Conservation (phyloP, 23 tunicate genomes). For the Diplosoma virens region DNA sequence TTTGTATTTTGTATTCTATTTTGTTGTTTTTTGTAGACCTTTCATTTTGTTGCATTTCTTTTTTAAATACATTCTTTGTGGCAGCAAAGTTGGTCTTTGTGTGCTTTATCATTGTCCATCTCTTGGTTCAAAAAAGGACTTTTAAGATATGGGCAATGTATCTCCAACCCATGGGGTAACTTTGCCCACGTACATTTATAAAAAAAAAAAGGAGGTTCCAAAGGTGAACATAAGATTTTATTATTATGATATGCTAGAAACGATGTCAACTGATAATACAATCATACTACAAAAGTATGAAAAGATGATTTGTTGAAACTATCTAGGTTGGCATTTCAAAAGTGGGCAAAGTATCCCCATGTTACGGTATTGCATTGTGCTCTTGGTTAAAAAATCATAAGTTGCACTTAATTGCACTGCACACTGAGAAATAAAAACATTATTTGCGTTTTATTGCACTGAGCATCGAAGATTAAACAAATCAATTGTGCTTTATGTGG, state of each 20-base stretch:
- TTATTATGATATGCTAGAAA: too few species aligned
- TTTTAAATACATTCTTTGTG: neutral
- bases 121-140: too few species aligned
- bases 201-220: neutral
- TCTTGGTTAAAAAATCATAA: too few species aligned
- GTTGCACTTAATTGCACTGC: too few species aligned
- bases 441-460: too few species aligned
- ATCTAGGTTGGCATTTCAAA: neutral
- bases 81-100: neutral
- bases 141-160: neutral
- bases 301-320: neutral
- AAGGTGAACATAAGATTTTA: too few species aligned
- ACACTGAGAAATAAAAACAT: too few species aligned
- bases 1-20: neutral
- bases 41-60: neutral
- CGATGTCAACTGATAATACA: too few species aligned
- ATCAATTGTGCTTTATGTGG: too few species aligned
- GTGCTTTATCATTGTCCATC: neutral
- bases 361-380: too few species aligned
- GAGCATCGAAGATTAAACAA: too few species aligned
- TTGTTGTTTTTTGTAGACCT: neutral
- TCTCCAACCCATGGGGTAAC: conserved; percentile 10
- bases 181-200: conserved; percentile 7
- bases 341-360: conserved; percentile 13
- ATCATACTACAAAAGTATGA: too few species aligned